Percentiles rank a stretch among this genome's conserved stretches.
Evolutionary conservation across 2,888 invertebrate genomes (phyloP).

Genomic region (Dolomedes plantarius): DNA sequence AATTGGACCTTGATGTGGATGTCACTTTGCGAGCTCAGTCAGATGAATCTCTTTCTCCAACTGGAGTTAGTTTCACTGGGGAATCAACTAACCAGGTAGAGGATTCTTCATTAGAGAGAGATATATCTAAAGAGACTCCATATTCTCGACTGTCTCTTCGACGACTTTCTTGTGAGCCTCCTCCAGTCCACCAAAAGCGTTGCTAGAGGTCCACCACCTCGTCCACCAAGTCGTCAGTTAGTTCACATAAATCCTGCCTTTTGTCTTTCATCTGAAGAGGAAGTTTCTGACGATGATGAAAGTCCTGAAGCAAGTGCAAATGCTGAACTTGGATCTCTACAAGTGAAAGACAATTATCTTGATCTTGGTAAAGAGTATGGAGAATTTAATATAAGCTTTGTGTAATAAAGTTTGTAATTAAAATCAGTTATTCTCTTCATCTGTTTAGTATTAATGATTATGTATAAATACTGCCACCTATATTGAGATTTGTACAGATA

Average conservation of each 20-base stretch:
- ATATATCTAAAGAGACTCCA: slow-evolving; percentile 40
- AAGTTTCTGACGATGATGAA: slow-evolving; percentile 48
- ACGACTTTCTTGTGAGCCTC: slow-evolving; percentile 78
- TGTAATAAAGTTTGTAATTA: slow-evolving; percentile 24
- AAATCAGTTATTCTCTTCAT: too few species aligned
- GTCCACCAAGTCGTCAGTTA: slow-evolving; percentile 67
- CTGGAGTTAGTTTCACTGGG: slow-evolving; percentile 23
- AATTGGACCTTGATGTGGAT: slow-evolving; percentile 67
- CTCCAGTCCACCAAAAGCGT: slow-evolving; percentile 85
- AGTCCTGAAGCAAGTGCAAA: slow-evolving; percentile 29
- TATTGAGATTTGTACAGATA: not conserved
- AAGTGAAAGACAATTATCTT: slow-evolving; percentile 38
- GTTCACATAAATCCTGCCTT: slow-evolving; percentile 55
- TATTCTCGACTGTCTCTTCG: slow-evolving; percentile 48
- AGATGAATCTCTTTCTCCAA: slow-evolving; percentile 64
- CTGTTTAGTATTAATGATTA: not conserved
- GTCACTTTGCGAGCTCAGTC: slow-evolving; percentile 59
- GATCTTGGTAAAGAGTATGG: slow-evolving; percentile 59
- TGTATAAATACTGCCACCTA: not conserved
- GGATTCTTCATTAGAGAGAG: slow-evolving; percentile 48
- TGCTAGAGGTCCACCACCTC: slow-evolving; percentile 69
- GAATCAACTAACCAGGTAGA: slow-evolving; percentile 24
- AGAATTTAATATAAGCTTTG: slow-evolving; percentile 71
- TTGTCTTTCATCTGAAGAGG: slow-evolving; percentile 65
- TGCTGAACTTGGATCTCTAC: slow-evolving; percentile 15